Conservation (phyloP, 2,888 invertebrate genomes). For the Vesta saturnalis region DNA sequence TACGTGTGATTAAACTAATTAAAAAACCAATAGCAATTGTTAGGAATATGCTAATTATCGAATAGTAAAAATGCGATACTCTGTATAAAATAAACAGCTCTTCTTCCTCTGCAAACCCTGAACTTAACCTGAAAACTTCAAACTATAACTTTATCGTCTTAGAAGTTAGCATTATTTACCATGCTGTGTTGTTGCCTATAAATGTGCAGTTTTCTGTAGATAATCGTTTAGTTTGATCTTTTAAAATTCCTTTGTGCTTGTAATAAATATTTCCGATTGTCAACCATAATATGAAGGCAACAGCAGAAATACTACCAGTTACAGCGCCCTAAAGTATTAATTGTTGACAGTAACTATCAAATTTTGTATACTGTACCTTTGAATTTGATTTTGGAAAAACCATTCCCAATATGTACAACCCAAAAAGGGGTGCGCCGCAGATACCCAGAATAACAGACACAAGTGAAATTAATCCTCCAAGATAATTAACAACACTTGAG, state of each 20-base stretch:
- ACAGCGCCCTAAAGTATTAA: conserved; percentile 5
- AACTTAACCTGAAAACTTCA: neutral
- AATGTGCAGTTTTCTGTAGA: neutral
- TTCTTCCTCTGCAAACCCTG: neutral
- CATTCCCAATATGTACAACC: conserved; percentile 73
- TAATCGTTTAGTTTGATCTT: neutral
- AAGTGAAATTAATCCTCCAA: conserved; percentile 74
- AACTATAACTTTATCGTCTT: no score
- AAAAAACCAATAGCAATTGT: neutral
- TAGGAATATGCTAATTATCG: neutral
- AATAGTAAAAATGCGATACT: neutral
- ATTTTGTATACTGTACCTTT: conserved; percentile 62
- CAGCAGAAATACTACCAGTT: neutral
- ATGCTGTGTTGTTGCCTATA: neutral
- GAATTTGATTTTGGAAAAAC: conserved; percentile 71
- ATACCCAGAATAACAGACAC: conserved; percentile 70
- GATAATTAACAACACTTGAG: conserved; percentile 67
- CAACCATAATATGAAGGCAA: neutral
- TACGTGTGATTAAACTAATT: neutral
- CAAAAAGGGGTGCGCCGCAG: conserved; percentile 71
- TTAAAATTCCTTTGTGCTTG: neutral
- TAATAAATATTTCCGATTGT: neutral
- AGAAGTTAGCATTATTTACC: no score
- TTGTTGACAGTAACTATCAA: neutral
- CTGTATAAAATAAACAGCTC: conserved; percentile 10